Evolutionary conservation across 2,113 vertebrate species (phyloP), one percentile per base, ranked within the genome.

Genomic region (Reinhardtius hippoglossoides): DNA sequence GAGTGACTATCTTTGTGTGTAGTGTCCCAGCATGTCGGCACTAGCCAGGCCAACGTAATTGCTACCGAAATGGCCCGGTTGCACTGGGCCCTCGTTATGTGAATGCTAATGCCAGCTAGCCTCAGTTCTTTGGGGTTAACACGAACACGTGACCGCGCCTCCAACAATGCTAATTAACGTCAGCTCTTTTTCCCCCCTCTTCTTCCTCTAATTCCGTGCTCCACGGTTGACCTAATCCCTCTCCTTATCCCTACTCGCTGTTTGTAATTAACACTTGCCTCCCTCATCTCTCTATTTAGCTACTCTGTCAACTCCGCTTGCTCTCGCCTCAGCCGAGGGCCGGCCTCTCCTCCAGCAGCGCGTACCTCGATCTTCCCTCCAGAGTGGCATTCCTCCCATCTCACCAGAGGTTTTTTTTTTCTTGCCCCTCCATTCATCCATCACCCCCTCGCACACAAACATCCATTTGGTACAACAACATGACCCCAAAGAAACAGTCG

Each of bases 231-330:
- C 91, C 90, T 93, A 91, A 93, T 94, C 92, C 89, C 78, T 84
- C 80, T 91, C 80, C 88, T 88, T 90, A 91, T 91, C 88, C 88
- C 71, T 81, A 79, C 87, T 86, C 85, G 90, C 91, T 94, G 92
- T 94, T 92, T 94, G 93, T 93, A 94, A 94, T 94, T 94, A 93
- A 93, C 89, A 90, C 91, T 91, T 79, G 87, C 84, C 74, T 88
- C 64, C 88, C 86, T 92, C 88, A 87, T 90, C 84, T 88, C 89
- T 89, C 87, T 78, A 82, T 92, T 89, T 85, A 91, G 86, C 78
- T 78, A 87, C 79, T 88, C 84, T 91, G 86, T 88, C 86, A 79
- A 87, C 82, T 89, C 73, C 74, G 59, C 67, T 74, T 54, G 23
- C 67, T 70, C 73, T 87, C 74, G 63, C 76, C 58, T 76, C 76